A percentile compares a stretch with the other conserved stretches of the same genome.
phyloP scores from a whole-genome alignment of 1,140 invertebrate genomes.

The Monomorium pharaonis region DNA sequence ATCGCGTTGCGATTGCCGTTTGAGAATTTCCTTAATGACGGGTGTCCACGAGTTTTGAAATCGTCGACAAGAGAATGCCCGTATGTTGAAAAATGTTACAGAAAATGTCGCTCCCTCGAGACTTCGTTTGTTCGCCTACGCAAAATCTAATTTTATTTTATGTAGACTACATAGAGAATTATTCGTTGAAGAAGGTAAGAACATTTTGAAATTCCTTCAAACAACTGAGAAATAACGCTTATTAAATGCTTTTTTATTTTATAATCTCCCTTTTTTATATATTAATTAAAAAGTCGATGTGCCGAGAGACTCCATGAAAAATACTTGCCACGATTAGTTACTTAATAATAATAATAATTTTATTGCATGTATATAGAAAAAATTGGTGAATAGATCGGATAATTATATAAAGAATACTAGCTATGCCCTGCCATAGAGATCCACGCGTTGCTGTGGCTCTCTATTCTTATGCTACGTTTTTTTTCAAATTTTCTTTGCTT shows the following conservation, averaged over 20 bases:
- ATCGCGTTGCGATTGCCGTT: slow-evolving; percentile 5
- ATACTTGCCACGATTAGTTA: neutral
- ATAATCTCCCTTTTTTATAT: neutral
- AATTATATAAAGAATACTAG: neutral
- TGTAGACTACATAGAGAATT: neutral
- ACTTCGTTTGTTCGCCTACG: neutral
- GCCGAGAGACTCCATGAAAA: neutral
- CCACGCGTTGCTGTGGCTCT: no score
- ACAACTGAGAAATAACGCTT: neutral
- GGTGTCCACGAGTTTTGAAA: neutral
- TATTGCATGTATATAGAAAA: neutral
- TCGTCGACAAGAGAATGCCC: neutral
- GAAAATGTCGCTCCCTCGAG: neutral
- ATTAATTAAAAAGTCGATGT: neutral
- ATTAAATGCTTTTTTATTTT: neutral
- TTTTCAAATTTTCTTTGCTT: no score
- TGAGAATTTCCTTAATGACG: slow-evolving; percentile 15
- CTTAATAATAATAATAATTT: neutral
- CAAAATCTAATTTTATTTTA: neutral
- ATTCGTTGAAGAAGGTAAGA: neutral
- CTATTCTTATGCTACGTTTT: no score
- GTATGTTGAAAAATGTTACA: neutral
- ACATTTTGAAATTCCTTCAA: neutral
- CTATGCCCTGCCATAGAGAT: no score
- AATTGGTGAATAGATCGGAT: neutral